phyloP scores from a whole-genome alignment of 2,888 invertebrate genomes.

The Glyphotaelius pellucidus region DNA sequence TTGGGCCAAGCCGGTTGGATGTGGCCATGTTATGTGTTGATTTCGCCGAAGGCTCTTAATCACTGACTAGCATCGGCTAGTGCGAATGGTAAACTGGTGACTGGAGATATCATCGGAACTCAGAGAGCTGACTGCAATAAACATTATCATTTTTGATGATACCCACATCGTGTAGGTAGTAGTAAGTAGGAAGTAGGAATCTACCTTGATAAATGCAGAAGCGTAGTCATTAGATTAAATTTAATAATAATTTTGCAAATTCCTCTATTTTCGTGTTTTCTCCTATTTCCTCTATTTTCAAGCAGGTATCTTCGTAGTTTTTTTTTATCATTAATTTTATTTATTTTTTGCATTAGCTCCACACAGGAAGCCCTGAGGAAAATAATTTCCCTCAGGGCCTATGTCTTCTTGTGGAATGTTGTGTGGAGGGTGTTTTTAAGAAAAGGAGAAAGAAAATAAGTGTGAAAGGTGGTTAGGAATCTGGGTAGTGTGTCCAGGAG shows the following conservation, averaged over 20 bases:
- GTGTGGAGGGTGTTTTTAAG: too few species aligned
- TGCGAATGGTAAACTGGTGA: background rate
- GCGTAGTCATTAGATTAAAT: background rate
- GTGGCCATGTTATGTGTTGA: background rate
- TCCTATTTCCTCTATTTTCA: too few species aligned
- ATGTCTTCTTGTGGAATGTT: too few species aligned
- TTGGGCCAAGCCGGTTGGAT: background rate
- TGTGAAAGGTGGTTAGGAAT: too few species aligned
- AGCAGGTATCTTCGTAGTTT: too few species aligned
- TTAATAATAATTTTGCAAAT: background rate
- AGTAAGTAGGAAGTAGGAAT: background rate
- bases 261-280: too few species aligned
- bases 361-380: too few species aligned
- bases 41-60: background rate
- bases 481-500: too few species aligned
- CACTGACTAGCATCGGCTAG: background rate
- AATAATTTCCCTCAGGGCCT: too few species aligned
- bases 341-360: too few species aligned
- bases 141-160: background rate
- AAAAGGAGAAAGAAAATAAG: too few species aligned
- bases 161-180: background rate
- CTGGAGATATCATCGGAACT: background rate
- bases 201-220: background rate
- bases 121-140: background rate
- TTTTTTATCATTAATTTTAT: too few species aligned